Evolutionary conservation across 2,113 vertebrate species (phyloP), one percentile per base, ranked within the genome.

Genomic region (Cinclus mexicanus): DNA sequence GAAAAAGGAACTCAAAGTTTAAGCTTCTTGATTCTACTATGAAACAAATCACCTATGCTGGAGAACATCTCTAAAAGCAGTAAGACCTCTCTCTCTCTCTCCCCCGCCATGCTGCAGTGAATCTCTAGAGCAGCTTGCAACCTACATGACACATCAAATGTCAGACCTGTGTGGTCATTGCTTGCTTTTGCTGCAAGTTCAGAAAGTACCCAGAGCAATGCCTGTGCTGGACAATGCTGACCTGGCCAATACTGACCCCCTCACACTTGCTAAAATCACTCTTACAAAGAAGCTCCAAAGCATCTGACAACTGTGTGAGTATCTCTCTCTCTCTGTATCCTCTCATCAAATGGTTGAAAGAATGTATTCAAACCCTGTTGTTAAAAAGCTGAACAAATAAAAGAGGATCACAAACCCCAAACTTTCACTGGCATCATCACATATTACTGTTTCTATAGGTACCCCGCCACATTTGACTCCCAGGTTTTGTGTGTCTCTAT

Each of bases 81-180:
- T 39, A 33, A 69, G 13, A 42, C 33, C 26, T 50, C 9, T 31
- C 5, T 52, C 7, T 33, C 17, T 49, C 31, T 71, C 26, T 63
- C 11, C 31, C 14, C 14, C 10, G 1, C 20, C 26, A 0, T 20
- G 39, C 44, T 53, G 46, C 77, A 21, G 10, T 50, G 59, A 42
- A 49, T 65, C 29, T 59, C 68, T 79, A 19, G 47, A 92, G 86
- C 41, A 81, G 42, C 47, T 63, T 63, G 39, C 87, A 77, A 67
- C 83, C 71, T 42, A 0, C 57, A 37, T 79, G 52, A 5, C 22
- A 37, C 0, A 0, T 72, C 41, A 68, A 29, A 26, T 46, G 11
- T 64, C 72, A 18, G 21, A 52, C 24, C 37, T 92, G 24, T 14
- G 5, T 55, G 33, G 33, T 93, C 19, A 7, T 23, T 2, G 1